A percentile compares a stretch with the other conserved stretches of the same genome.
These are phyloP conservation scores for Xiphorhynchus erythropygius DNA, from an alignment of 2,797 vertebrate genomes.

Conservation along the genomic window DNA sequence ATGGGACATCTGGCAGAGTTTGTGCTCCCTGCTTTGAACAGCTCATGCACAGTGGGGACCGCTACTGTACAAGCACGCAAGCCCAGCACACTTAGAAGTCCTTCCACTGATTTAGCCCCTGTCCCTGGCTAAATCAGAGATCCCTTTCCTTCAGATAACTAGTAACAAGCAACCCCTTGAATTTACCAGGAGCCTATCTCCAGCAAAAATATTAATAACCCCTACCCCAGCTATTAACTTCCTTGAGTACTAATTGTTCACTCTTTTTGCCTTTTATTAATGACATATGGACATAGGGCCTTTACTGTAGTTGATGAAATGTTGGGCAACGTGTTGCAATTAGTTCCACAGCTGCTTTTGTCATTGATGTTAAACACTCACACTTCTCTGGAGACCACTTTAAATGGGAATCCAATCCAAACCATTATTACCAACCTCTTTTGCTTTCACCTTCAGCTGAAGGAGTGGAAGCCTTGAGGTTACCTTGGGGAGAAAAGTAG, in stretches of 20 bases:
- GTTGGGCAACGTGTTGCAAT: not conserved
- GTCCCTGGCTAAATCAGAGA: not conserved
- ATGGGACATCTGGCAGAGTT: not conserved
- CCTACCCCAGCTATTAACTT: not conserved
- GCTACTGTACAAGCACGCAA: not conserved
- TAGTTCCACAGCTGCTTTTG: slow-evolving; percentile 43
- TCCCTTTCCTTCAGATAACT: not conserved
- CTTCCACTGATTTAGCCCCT: not conserved
- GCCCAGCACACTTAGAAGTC: not conserved
- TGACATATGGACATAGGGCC: not conserved
- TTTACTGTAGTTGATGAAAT: not conserved
- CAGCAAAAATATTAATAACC: not conserved
- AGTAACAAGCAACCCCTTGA: not conserved
- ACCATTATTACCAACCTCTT: not conserved
- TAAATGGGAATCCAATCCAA: slow-evolving; percentile 4
- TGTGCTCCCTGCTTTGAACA: not conserved
- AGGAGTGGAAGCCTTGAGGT: not conserved
- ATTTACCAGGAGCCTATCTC: not conserved
- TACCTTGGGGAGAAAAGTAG: not conserved
- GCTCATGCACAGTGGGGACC: not conserved
- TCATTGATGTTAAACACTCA: not conserved
- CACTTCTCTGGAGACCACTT: slow-evolving; percentile 11
- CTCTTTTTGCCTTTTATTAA: not conserved
- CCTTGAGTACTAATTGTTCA: not conserved
- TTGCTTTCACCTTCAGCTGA: not conserved